These are phyloP conservation scores for Crotalus viridis DNA, from an alignment of 2,113 vertebrate species.

Conservation along the genomic window DNA sequence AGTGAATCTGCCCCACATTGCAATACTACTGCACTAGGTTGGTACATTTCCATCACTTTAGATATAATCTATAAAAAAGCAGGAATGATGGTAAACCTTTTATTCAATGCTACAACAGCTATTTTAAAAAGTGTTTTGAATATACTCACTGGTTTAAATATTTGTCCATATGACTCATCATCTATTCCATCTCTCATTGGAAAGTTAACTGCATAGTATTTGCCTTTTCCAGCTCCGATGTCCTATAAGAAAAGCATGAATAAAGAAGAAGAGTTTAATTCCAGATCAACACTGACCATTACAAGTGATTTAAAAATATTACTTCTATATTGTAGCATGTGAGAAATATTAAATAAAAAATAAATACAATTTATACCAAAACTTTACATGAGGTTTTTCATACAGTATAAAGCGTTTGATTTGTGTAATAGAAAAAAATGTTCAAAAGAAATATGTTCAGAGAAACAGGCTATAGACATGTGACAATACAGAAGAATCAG, in stretches of 20 bases:
- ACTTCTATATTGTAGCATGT: not conserved
- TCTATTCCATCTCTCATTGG: conserved; percentile 86
- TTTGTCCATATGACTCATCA: conserved; percentile 82
- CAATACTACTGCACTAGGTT: conserved; percentile 81
- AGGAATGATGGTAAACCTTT: conserved; percentile 24
- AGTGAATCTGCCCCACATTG: conserved; percentile 83
- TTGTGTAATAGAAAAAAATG: not conserved
- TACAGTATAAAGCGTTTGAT: not conserved
- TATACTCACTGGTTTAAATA: conserved; percentile 82
- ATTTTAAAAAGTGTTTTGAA: not conserved
- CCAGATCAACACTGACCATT: not conserved
- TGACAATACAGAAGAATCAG: conserved; percentile 18
- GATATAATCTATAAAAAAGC: conserved; percentile 74
- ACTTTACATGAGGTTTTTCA: not conserved
- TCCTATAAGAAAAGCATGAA: conserved; percentile 68
- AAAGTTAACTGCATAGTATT: conserved; percentile 85
- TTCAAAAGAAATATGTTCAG: not conserved
- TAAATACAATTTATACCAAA: not conserved
- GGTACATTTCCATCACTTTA: conserved; percentile 87
- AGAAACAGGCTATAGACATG: not conserved
- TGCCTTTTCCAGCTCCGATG: conserved; percentile 90
- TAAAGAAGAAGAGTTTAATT: not conserved
- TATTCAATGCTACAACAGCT: not conserved
- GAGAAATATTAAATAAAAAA: not conserved
- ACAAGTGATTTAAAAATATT: not conserved